Conservation (phyloP, 2,797 vertebrate genomes). For the Acanthopagrus latus region DNA sequence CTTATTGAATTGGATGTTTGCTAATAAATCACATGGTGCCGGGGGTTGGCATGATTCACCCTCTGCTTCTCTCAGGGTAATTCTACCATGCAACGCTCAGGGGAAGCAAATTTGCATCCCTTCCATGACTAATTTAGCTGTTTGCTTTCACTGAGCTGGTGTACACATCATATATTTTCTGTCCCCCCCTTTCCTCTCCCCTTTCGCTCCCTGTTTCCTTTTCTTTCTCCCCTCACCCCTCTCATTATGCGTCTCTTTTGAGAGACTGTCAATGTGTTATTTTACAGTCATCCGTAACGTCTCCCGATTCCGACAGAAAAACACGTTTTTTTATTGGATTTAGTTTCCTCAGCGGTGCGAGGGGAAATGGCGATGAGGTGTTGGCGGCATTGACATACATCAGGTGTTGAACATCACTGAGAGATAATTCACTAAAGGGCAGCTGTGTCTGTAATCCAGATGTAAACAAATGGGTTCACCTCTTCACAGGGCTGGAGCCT, state of each 20-base stretch:
- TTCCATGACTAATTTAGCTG: slow-evolving; percentile 81
- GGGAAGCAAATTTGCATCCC: slow-evolving; percentile 81
- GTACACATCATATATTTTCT: slow-evolving; percentile 75
- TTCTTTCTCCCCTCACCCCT: slow-evolving; percentile 56
- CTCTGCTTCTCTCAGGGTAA: slow-evolving; percentile 77
- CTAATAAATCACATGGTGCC: slow-evolving; percentile 80
- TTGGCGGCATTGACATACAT: slow-evolving; percentile 30
- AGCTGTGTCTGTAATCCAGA: slow-evolving; percentile 11
- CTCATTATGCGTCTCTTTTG: slow-evolving; percentile 66
- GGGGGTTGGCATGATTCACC: slow-evolving; percentile 80
- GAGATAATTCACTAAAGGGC: slow-evolving; percentile 14
- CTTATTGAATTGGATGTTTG: slow-evolving; percentile 87
- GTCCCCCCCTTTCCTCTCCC: slow-evolving; percentile 41
- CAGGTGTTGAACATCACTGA: slow-evolving; percentile 29
- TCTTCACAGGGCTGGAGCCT: background rate
- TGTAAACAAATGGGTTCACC: slow-evolving; percentile 6
- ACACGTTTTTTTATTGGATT: slow-evolving; percentile 56
- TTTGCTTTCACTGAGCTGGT: slow-evolving; percentile 78
- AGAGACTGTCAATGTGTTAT: slow-evolving; percentile 66
- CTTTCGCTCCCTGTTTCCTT: slow-evolving; percentile 64
- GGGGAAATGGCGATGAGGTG: slow-evolving; percentile 26
- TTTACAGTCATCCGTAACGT: slow-evolving; percentile 54
- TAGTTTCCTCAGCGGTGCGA: slow-evolving; percentile 27
- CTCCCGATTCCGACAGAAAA: slow-evolving; percentile 51
- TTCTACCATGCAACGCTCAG: slow-evolving; percentile 79